A percentile compares a stretch with the other conserved stretches of the same genome.
These are phyloP conservation scores for Sinelater perroti DNA, from an alignment of 2,888 invertebrate species.

Conservation along the genomic window DNA sequence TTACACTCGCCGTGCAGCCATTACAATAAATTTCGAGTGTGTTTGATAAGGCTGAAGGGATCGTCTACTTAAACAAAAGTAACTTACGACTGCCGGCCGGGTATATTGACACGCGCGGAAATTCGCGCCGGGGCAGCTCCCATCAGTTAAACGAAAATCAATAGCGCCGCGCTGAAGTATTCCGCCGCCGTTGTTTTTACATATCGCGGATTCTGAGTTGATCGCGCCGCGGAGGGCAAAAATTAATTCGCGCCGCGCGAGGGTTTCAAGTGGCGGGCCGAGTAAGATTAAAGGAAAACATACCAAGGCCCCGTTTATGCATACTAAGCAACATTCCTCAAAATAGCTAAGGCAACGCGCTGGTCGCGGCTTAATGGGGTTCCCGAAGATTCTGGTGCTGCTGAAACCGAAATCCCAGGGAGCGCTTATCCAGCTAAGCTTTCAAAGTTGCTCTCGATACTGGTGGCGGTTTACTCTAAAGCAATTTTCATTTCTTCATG, in stretches of 20 bases:
- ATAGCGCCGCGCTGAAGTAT: conserved; percentile 37
- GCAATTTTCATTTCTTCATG: no score
- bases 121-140: conserved; percentile 20
- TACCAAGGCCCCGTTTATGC: conserved; percentile 35
- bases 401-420: no score
- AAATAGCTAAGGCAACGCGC: conserved; percentile 23
- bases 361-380: conserved; percentile 16
- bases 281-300: conserved; percentile 53
- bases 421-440: no score
- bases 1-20: conserved; percentile 29
- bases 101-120: conserved; percentile 31
- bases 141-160: conserved; percentile 40
- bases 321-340: conserved; percentile 32
- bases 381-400: no score
- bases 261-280: conserved; percentile 50
- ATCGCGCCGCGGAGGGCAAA: conserved; percentile 29
- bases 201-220: conserved; percentile 26
- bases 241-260: conserved; percentile 47
- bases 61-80: conserved; percentile 31
- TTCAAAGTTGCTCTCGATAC: no score
- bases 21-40: conserved; percentile 35
- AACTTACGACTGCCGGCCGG: conserved; percentile 28
- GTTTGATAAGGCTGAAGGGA: conserved; percentile 35
- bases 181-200: conserved; percentile 38
- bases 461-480: no score